Evolutionary conservation across 1,140 invertebrate species (phyloP), one percentile per base, ranked within the genome.

Genomic region (Dendroctonus ponderosae): DNA sequence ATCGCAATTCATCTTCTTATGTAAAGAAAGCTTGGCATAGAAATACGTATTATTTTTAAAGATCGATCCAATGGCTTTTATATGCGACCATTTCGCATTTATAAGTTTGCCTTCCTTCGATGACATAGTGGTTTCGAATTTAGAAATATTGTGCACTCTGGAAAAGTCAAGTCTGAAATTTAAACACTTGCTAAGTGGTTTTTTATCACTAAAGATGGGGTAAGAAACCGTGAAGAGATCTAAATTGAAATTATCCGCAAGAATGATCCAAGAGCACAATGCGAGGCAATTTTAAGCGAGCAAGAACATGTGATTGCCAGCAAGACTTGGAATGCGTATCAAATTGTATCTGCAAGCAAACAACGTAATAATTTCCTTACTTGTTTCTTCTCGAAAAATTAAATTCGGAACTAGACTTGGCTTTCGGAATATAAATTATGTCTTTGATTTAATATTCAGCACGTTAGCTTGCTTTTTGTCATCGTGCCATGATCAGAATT

Each of bases 381-480:
- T 59, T 59, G 42, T 59, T 53, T 63, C 40, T 54, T 53, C 39
- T 53, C 49, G 46, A 63, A 63, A 63, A 63, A 54, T 40, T 15
- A 63, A 44, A 42, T 53, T 63, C 8, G 40, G 61, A 49, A 46
- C 51, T 54, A 12, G 15, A 26, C 51, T 41, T 40, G 14, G 41
- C 51, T 63, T 38, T 54, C 61, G 53, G 61, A 53, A 63, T 63
- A 51, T 53, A 63, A 63, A 63, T 63, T 63, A 63, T 63, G 51
- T 63, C 6, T 63, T 54, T 38, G 41, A 41, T 44, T 63, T 54
- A 63, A 53, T 63, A 63, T 63, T 63, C 61, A 63, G 12, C 9
- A 42, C 61, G 51, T 51, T 14, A 40, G 46, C 41, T 63, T 52
- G 51, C 26, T 63, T 63, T 63, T 63, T 54, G 51, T 52, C 50